Base-by-base conservation (phyloP, 2,113 vertebrate species). In the Dicerorhinus sumatrensis region DNA sequence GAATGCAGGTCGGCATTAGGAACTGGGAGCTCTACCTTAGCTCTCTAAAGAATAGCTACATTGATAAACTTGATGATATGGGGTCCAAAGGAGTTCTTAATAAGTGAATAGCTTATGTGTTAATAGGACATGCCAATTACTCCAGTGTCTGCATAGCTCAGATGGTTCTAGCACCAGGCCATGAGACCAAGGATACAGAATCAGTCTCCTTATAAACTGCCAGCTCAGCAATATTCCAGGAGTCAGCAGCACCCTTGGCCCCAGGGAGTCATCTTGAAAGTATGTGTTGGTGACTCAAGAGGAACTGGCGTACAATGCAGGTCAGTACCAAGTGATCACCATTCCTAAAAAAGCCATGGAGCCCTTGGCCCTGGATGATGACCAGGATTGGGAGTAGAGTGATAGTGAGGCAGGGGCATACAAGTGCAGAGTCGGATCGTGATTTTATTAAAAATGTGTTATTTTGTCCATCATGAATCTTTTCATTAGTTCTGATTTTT, bases 211-310 rank as follows among this genome's bases (percentile, higher is more conserved):
- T 9, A 81, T 36, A 81, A 77, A 46, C 46, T 17, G 39, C 8
- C 62, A 27, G 10, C 33, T 87, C 73, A 92, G 65, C 95, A 84
- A 54, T 56, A 89, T 29, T 46, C 36, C 91, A 29, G 51, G 23
- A 33, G 42, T 58, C 33, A 0, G 18, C 42, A 27, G 18, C 9
- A 94, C 39, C n/a, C 36, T 11, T 58, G 54, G 84, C 51, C 81
- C 84, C 42, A 70, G 76, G 54, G 56, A 94, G 17, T 77, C 88
- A 89, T 94, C 72, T 21, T 82, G 7, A 90, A 95, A 86, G 14
- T 63, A 80, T 48, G 82, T 42, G 51, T 13, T 46, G 12, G 62
- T 76, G 89, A 94, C 60, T 89, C 67, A 73, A 67, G 2, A 96
- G 29, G 39, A 76, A 82, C 29, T 69, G 58, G 54, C 46, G 46